Conservation (phyloP, 2,797 vertebrate genomes). For the Mallotus villosus region DNA sequence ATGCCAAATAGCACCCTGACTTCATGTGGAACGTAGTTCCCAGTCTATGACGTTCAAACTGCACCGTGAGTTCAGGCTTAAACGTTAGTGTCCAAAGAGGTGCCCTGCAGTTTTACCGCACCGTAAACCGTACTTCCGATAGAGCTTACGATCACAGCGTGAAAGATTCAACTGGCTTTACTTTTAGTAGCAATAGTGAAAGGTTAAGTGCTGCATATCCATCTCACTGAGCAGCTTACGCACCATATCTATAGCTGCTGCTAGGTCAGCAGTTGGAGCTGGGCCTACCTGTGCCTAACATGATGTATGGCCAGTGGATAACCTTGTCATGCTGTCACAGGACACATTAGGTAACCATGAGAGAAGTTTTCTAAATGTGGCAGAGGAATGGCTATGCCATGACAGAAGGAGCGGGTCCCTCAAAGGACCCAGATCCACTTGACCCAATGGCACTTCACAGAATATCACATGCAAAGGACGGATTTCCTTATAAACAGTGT, state of each 20-base stretch:
- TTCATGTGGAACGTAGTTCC: neutral
- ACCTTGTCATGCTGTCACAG: constrained; percentile 75
- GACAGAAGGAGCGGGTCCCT: constrained; percentile 70
- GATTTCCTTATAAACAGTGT: neutral
- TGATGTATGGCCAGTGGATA: constrained; percentile 66
- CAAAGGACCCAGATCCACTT: constrained; percentile 62
- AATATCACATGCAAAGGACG: neutral
- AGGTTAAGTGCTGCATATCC: neutral
- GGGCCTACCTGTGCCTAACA: constrained; percentile 33
- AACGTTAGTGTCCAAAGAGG: neutral
- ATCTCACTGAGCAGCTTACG: neutral
- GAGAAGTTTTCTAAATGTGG: constrained; percentile 79
- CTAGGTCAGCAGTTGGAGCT: constrained; percentile 24
- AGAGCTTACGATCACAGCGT: neutral
- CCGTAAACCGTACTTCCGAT: neutral
- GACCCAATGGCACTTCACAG: constrained; percentile 50
- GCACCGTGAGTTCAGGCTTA: neutral
- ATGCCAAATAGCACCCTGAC: neutral
- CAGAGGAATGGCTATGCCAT: constrained; percentile 78
- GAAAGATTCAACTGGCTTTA: constrained; percentile 13
- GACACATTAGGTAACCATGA: constrained; percentile 78
- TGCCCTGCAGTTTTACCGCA: neutral
- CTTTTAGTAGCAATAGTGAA: constrained; percentile 4
- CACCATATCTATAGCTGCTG: neutral
- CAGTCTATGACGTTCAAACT: neutral